A percentile compares a stretch with the other conserved stretches of the same genome.
phyloP scores from a whole-genome alignment of 2,113 vertebrate genomes.

The Gobius niger region DNA sequence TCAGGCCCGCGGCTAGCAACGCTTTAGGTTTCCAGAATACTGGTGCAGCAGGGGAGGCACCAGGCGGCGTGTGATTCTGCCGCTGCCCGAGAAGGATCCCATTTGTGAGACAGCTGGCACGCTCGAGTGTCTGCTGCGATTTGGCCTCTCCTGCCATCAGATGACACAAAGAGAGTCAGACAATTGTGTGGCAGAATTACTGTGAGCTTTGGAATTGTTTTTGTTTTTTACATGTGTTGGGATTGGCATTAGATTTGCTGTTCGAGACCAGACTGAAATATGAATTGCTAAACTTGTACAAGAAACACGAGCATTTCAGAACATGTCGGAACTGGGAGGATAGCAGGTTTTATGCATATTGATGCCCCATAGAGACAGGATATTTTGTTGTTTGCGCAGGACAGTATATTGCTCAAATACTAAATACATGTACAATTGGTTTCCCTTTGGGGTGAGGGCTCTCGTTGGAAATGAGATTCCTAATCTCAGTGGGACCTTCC shows the following conservation, averaged over 20 bases:
- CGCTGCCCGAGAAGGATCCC: constrained; percentile 25
- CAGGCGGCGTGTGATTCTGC: constrained; percentile 16
- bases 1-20: not conserved
- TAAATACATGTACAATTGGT: no score
- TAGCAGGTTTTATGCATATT: no score
- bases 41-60: not conserved
- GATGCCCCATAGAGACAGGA: no score
- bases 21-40: constrained; percentile 14
- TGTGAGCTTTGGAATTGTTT: not conserved
- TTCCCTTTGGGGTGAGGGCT: no score
- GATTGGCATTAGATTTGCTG: not conserved
- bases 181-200: not conserved
- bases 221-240: not conserved
- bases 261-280: no score
- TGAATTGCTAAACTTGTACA: no score
- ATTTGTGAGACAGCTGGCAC: constrained; percentile 9
- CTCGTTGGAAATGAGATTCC: no score
- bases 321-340: no score
- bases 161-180: constrained; percentile 2
- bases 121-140: constrained; percentile 1
- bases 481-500: no score
- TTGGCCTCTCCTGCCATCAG: constrained; percentile 9
- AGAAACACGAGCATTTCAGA: no score
- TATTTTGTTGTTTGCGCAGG: no score
- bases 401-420: no score